phyloP scores from a whole-genome alignment of 2,113 vertebrate genomes.

The Alces alces region DNA sequence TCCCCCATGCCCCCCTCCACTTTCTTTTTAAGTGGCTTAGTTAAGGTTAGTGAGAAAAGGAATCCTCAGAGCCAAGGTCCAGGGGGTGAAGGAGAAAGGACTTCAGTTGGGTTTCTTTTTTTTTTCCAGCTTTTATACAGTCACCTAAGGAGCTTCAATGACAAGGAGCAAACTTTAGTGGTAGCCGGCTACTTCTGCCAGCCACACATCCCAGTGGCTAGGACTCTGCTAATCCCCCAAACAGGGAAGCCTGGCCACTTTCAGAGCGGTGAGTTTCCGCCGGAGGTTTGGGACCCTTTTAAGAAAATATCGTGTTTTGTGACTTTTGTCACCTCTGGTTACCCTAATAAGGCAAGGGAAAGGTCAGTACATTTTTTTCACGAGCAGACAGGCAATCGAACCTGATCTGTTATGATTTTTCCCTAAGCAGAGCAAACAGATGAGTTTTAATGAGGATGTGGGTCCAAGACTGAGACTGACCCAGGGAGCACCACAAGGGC shows the following conservation, averaged over 20 bases:
- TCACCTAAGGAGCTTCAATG: conserved; percentile 38
- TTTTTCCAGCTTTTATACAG: conserved; percentile 10
- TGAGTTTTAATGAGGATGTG: conserved; percentile 56
- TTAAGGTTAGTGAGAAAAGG: conserved; percentile 75
- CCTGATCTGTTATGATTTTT: conserved; percentile 67
- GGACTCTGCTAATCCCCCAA: background rate
- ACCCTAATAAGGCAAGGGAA: conserved; percentile 31
- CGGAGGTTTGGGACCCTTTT: background rate
- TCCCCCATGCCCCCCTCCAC: conserved; percentile 78
- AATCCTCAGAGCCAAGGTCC: conserved; percentile 43
- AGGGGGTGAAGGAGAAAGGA: background rate
- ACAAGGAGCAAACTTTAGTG: background rate
- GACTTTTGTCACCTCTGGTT: conserved; percentile 30
- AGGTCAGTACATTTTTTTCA: conserved; percentile 19
- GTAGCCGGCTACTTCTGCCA: background rate
- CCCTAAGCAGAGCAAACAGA: conserved; percentile 66
- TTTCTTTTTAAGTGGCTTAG: conserved; percentile 77
- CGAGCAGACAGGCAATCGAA: conserved; percentile 20
- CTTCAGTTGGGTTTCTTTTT: background rate
- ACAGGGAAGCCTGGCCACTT: background rate
- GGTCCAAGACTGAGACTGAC: background rate
- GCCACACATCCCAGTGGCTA: background rate
- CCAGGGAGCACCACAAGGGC: background rate
- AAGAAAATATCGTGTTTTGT: conserved; percentile 5
- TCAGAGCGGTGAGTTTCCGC: background rate